Base-by-base conservation (phyloP, 1,140 invertebrate species). In the Zaprionus inermis region DNA sequence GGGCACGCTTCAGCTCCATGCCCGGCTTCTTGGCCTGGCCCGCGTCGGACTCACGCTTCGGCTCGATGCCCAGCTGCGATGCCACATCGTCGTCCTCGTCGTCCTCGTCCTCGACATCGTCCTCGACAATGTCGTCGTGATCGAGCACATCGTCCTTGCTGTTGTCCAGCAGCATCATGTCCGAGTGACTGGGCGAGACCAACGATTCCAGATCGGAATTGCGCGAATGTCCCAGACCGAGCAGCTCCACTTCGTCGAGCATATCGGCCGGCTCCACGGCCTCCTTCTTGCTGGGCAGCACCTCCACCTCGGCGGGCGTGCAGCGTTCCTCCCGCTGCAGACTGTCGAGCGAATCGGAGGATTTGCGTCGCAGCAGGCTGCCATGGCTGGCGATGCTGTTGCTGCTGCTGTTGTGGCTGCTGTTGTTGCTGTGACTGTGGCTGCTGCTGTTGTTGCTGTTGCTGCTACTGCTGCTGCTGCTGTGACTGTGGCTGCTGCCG, bases 1-100 rank as follows among this genome's bases (percentile, higher is more conserved):
- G 95, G 18, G 97, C 97, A 73, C 97, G 95, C 93, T 98, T 98
- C 73, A 97, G 95, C 91, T 98, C 97, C 81, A 93, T 93, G 93
- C 88, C 78, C 2, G 93, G 93, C 75, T 93, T 93, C 55, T 78
- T 81, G 22, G 59, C 72, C 24, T 28, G 24, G 51, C 24, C 30
- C 3, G 52, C 22, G 92, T 92, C 22, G 75, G 78, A 55, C 55
- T 91, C 68, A 67, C 78, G 81, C 16, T 91, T 85, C 18, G 82
- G 60, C 41, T 83, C 79, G 7, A 77, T 83, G 94, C 93, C 75
- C 92, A 94, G 93, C n/a, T 91, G 24, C 24, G 24, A 28, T 1
- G 22, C 22, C 24, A 28, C 88, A 24, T 91, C 91, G 51, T 93
- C 94, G 36, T 64, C 61, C 9, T 64, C 44, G 5, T 94, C 94